Percentiles rank a stretch among this genome's conserved stretches.
Conservation (phyloP, 2,797 vertebrate genomes). For the Gambelia wislizenii region DNA sequence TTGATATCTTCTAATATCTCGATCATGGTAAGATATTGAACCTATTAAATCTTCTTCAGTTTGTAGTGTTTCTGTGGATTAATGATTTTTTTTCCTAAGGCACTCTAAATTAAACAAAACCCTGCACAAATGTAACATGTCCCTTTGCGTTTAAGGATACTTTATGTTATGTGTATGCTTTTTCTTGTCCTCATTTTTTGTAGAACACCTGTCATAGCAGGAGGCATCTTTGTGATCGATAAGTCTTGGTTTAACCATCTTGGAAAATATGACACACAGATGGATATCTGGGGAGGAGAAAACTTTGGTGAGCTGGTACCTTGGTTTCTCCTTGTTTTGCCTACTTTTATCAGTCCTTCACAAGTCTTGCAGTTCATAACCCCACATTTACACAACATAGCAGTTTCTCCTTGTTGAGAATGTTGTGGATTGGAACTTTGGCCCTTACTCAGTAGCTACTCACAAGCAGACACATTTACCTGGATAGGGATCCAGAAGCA, state of each 20-base stretch:
- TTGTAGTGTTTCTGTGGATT: not conserved
- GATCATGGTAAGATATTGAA: not conserved
- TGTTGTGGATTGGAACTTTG: not conserved
- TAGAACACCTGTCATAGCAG: slow-evolving; percentile 98
- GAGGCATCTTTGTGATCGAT: slow-evolving; percentile 97
- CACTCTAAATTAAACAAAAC: not conserved
- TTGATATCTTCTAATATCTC: not conserved
- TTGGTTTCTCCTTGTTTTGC: not conserved
- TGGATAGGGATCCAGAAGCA: not conserved
- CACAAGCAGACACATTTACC: not conserved
- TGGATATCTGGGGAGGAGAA: slow-evolving; percentile 99
- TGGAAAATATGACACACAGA: slow-evolving; percentile 97
- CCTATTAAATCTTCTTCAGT: not conserved
- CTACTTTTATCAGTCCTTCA: not conserved
- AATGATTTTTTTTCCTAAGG: not conserved
- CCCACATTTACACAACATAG: not conserved
- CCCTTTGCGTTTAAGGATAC: not conserved
- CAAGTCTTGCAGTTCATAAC: not conserved
- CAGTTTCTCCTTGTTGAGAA: not conserved
- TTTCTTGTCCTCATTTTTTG: slow-evolving; percentile 42
- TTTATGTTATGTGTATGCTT: slow-evolving; percentile 7
- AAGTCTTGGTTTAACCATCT: slow-evolving; percentile 98
- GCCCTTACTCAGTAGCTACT: not conserved
- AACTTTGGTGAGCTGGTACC: slow-evolving; percentile 91
- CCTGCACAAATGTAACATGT: accelerated